phyloP scores from a whole-genome alignment of 64 coral and sea anemone species.

The Montipora foliosa region DNA sequence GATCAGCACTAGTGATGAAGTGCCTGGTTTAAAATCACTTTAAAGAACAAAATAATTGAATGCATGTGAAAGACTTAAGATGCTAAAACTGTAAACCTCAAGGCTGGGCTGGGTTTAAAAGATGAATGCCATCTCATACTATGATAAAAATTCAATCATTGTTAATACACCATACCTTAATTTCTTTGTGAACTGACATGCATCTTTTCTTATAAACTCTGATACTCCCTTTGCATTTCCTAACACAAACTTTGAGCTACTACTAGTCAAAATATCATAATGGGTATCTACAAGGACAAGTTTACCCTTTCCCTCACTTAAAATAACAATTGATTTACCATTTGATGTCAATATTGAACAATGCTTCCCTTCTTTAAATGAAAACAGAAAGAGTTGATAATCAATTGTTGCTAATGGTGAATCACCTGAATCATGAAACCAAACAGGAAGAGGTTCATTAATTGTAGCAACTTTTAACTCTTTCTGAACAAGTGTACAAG shows the following conservation, averaged over 20 bases:
- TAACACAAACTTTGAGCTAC: neutral
- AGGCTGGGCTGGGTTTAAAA: too few species aligned
- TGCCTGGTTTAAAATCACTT: too few species aligned
- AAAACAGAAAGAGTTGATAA: conserved; percentile 1
- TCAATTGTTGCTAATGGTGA: conserved; percentile 17
- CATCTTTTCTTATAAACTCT: neutral
- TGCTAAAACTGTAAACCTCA: too few species aligned
- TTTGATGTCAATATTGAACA: conserved; percentile 9
- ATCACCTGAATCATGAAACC: neutral
- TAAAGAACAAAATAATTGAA: too few species aligned
- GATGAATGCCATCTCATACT: too few species aligned
- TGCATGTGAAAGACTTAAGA: too few species aligned
- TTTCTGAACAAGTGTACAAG: too few species aligned
- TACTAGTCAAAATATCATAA: neutral
- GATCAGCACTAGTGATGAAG: too few species aligned
- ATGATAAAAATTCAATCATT: neutral
- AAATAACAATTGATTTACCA: neutral
- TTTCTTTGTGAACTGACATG: neutral
- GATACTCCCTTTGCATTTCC: neutral
- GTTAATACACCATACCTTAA: neutral
- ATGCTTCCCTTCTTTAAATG: neutral
- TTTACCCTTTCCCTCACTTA: neutral
- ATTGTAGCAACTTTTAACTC: neutral
- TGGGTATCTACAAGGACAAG: neutral
- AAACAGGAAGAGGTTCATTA: too few species aligned